Evolutionary conservation across 2,888 invertebrate genomes (phyloP).

Genomic region (Apotomis turbidana): DNA sequence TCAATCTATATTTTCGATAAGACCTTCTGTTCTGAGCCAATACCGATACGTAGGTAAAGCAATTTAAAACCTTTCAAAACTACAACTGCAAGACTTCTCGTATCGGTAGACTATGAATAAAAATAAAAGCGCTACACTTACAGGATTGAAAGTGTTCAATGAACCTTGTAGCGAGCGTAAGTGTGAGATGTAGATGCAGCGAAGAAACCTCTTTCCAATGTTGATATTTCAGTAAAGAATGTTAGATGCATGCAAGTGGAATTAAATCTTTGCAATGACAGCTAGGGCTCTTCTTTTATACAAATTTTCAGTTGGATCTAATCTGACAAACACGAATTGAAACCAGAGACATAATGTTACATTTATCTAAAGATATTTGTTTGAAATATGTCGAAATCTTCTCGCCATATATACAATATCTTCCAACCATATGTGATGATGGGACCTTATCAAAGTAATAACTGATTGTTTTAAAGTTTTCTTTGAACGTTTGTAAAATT

Average conservation of each 20-base stretch:
- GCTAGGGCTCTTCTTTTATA: not conserved
- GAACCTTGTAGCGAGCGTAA: conserved; percentile 28
- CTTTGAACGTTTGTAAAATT: too few relatives aligned
- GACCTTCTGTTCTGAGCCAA: too few relatives aligned
- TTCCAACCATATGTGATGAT: too few relatives aligned
- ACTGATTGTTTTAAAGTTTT: too few relatives aligned
- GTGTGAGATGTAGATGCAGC: conserved; percentile 23
- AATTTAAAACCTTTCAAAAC: not conserved
- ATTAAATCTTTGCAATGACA: conserved; percentile 7
- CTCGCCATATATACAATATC: too few relatives aligned
- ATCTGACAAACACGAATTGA: too few relatives aligned
- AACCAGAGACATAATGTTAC: too few relatives aligned
- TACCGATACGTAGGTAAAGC: not conserved
- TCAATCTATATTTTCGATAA: too few relatives aligned
- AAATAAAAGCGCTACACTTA: conserved; percentile 30
- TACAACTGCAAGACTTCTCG: not conserved
- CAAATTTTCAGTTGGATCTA: not conserved
- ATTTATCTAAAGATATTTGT: too few relatives aligned
- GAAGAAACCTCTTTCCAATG: conserved; percentile 23
- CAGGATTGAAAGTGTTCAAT: conserved; percentile 37
- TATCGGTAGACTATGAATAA: conserved; percentile 20
- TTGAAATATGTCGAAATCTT: too few relatives aligned
- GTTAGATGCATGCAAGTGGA: conserved; percentile 7
- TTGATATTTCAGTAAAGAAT: conserved; percentile 13
- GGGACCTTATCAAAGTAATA: too few relatives aligned